Conservation (phyloP, 2,113 vertebrate genomes). For the Pseudopodoces humilis region DNA sequence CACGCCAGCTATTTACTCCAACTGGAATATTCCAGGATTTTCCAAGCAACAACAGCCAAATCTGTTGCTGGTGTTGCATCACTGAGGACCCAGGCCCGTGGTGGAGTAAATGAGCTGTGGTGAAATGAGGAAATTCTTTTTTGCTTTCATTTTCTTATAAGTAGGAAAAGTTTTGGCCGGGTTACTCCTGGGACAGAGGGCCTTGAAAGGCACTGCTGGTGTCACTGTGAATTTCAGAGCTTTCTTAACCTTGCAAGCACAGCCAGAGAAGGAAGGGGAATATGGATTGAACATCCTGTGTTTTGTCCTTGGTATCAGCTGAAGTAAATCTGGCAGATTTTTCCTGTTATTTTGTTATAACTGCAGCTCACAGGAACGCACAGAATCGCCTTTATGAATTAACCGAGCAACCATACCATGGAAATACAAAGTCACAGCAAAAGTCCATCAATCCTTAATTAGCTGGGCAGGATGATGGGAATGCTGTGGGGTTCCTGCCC, state of each 20-base stretch:
- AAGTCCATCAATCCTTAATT: neutral
- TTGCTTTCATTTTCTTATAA: slow-evolving; percentile 32
- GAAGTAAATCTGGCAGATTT: slow-evolving; percentile 82
- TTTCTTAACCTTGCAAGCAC: slow-evolving; percentile 52
- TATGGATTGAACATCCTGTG: slow-evolving; percentile 73
- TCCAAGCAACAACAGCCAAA: neutral
- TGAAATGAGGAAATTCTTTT: neutral
- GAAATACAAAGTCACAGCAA: neutral
- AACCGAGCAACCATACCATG: slow-evolving; percentile 20
- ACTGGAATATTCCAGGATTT: neutral
- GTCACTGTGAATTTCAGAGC: slow-evolving; percentile 48
- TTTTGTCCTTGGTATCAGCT: slow-evolving; percentile 79
- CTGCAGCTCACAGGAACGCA: slow-evolving; percentile 51
- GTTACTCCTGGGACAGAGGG: neutral
- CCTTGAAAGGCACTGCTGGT: slow-evolving; percentile 17
- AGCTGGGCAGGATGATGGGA: neutral
- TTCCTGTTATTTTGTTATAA: slow-evolving; percentile 90
- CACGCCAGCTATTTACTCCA: neutral
- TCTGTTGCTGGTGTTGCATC: neutral
- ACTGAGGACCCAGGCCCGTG: neutral
- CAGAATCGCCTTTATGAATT: slow-evolving; percentile 61
- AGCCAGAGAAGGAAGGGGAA: slow-evolving; percentile 69
- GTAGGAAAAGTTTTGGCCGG: neutral
- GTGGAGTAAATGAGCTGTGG: neutral
- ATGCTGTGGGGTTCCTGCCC: neutral